phyloP scores from a whole-genome alignment of 2,797 vertebrate genomes.

The Myiothlypis coronata region DNA sequence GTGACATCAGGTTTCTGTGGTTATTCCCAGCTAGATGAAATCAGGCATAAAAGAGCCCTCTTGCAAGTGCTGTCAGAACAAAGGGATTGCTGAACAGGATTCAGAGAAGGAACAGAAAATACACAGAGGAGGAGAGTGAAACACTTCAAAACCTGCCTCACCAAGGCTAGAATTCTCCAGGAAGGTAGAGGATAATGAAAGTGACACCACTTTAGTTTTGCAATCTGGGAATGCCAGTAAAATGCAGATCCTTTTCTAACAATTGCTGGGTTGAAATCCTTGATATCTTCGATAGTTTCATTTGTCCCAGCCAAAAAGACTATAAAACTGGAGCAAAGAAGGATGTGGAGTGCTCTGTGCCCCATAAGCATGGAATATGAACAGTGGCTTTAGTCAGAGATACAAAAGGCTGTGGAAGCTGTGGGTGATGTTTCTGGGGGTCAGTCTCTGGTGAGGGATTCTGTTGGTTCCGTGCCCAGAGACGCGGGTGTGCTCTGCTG shows the following conservation, averaged over 20 bases:
- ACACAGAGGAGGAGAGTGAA: background rate
- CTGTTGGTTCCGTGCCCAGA: background rate
- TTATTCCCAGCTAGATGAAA: background rate
- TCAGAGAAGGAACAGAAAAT: background rate
- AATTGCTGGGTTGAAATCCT: background rate
- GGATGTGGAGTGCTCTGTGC: background rate
- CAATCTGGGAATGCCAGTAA: background rate
- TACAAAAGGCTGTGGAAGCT: background rate
- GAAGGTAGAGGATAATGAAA: background rate
- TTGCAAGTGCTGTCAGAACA: background rate
- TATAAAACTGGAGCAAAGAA: background rate
- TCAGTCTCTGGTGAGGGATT: background rate
- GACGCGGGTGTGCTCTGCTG: accelerated
- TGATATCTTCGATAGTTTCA: background rate
- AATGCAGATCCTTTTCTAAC: background rate
- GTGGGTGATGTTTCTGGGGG: background rate
- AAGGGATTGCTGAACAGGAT: background rate
- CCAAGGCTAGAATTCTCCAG: background rate
- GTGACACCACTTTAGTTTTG: background rate
- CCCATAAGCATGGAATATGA: background rate
- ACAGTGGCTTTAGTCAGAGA: background rate
- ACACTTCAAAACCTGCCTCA: background rate
- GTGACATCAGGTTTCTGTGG: background rate
- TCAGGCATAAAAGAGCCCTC: background rate
- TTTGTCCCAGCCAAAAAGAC: background rate